phyloP scores from a whole-genome alignment of 2,797 vertebrate genomes.

The Dendrocincla fuliginosa region DNA sequence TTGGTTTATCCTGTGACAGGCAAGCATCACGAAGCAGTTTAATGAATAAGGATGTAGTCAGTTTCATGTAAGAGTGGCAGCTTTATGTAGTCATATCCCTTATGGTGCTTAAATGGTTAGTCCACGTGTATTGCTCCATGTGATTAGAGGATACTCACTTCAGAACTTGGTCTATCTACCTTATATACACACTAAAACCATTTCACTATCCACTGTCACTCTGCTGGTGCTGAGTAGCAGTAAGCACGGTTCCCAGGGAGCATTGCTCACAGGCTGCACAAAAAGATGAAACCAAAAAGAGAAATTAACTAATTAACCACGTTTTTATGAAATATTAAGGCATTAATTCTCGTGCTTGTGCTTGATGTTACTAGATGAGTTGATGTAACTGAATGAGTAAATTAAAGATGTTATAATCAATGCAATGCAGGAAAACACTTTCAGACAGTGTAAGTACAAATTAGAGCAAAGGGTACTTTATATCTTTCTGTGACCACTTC shows the following conservation, averaged over 20 bases:
- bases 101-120: background rate
- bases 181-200: background rate
- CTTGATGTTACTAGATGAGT: background rate
- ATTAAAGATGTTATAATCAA: background rate
- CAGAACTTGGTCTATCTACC: background rate
- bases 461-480: background rate
- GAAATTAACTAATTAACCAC: background rate
- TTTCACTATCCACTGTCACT: too few relatives aligned
- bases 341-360: background rate
- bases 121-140: background rate
- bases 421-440: background rate
- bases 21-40: background rate
- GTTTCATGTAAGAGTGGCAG: background rate
- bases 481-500: background rate
- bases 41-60: background rate
- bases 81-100: background rate
- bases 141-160: background rate
- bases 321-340: background rate
- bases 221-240: rapidly evolving
- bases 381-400: background rate
- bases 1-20: background rate
- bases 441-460: background rate
- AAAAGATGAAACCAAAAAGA: background rate
- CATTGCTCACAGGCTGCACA: background rate
- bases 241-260: background rate